Percentiles rank a stretch among this genome's conserved stretches.
These are phyloP conservation scores for Aporophyla lueneburgensis DNA, from an alignment of 2,888 invertebrate genomes.

Conservation along the genomic window DNA sequence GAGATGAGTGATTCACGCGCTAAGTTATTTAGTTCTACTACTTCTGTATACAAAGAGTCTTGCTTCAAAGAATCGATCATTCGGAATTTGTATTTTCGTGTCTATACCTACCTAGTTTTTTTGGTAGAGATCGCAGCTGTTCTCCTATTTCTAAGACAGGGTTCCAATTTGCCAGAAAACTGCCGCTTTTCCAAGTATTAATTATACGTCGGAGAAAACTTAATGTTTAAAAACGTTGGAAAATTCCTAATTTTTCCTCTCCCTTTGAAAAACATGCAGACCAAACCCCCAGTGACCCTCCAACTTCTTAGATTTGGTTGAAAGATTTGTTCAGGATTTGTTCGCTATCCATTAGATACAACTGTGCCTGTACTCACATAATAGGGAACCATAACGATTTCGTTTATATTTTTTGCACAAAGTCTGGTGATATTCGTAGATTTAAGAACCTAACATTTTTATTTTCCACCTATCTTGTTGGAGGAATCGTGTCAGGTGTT, in stretches of 20 bases:
- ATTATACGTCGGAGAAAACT: no score
- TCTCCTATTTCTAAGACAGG: neutral
- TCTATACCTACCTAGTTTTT: neutral
- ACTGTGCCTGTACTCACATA: neutral
- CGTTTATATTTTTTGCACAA: neutral
- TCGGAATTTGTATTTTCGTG: conserved; percentile 12
- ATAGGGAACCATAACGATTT: neutral
- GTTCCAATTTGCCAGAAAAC: no score
- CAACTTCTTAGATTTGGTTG: neutral
- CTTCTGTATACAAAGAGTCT: neutral
- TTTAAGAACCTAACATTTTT: conserved; percentile 16
- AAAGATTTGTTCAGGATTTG: neutral
- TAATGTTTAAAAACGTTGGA: no score
- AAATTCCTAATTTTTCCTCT: no score
- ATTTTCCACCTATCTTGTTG: conserved; percentile 17
- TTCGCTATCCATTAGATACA: neutral
- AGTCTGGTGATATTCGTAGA: neutral
- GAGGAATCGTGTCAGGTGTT: conserved; percentile 21
- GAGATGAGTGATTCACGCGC: conserved; percentile 36
- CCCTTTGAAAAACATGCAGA: no score
- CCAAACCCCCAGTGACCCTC: no score
- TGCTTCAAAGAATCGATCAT: conserved; percentile 9
- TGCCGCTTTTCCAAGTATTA: no score
- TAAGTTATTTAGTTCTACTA: conserved; percentile 14
- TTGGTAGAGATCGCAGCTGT: neutral